Evolutionary conservation across 2,888 invertebrate genomes (phyloP), one percentile per base, ranked within the genome.

Genomic region (Lamellibrachia satsuma): DNA sequence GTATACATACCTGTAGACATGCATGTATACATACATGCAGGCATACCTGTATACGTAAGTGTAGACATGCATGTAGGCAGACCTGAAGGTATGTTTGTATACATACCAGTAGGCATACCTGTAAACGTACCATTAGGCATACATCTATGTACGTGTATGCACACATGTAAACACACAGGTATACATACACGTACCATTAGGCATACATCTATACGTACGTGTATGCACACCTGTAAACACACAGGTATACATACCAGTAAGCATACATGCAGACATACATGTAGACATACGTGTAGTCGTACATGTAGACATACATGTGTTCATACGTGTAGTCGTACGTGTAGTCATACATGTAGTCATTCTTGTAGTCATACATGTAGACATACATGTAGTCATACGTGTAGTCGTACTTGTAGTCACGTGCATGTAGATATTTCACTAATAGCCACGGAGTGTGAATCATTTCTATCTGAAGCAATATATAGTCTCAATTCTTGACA

Each of bases 201-300:
- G n/a, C n/a, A 90, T 90, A 90, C n/a, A 90, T 90, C 1, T 90
- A 90, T 90, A 22, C 1, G 1, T 90, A 90, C n/a, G 90, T 90
- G n/a, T 90, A 90, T 90, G n/a, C n/a, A 90, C n/a, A 90, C n/a
- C 15, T 90, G n/a, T 90, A 90, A 22, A 90, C n/a, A 90, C n/a
- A 90, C n/a, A 90, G 15, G n/a, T 90, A 90, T 90, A 90, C n/a
- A 90, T 90, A 90, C n/a, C 15, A 22, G n/a, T 90, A 90, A 22
- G n/a, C n/a, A 90, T 90, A 90, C n/a, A 90, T 90, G n/a, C 1
- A 90, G n/a, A 1, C 15, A 90, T 90, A 39, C 39, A 1, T 39
- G 39, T 39, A 39, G 39, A 39, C 0, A 39, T 39, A 90, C 51
- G 51, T 90, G 51, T 90, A 90, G 27, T 8, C 51, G 11, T 11